Evolutionary conservation across 2,797 vertebrate genomes (phyloP).

Genomic region (Danio tinwini): DNA sequence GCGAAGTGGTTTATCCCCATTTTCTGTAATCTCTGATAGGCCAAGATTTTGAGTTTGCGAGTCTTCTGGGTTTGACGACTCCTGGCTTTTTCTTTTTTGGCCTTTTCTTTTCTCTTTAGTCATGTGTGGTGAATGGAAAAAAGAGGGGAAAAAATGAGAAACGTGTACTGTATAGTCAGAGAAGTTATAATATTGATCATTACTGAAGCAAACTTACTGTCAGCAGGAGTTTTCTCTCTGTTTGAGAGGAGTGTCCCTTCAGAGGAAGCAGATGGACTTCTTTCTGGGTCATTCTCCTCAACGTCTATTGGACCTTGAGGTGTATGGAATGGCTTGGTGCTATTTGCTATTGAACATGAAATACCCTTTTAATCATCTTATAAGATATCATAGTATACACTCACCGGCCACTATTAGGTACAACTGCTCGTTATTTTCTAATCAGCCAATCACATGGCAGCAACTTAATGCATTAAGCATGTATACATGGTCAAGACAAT

Average conservation of each 20-base stretch:
- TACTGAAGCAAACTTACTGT: conserved; percentile 28
- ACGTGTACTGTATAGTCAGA: background rate
- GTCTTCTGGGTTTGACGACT: conserved; percentile 10
- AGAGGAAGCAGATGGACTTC: conserved; percentile 1
- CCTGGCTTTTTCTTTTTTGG: conserved; percentile 6
- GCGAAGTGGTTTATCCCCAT: conserved; percentile 38
- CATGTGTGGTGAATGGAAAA: background rate
- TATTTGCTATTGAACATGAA: background rate
- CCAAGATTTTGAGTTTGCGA: conserved; percentile 10
- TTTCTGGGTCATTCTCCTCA: conserved; percentile 27
- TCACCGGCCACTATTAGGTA: no score
- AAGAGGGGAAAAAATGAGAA: background rate
- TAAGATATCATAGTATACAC: no score
- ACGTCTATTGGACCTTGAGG: background rate
- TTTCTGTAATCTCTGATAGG: background rate
- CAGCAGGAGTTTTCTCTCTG: conserved; percentile 35
- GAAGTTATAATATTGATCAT: background rate
- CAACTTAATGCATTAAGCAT: no score
- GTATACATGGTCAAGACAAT: no score
- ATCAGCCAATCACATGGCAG: no score
- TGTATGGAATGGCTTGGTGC: background rate
- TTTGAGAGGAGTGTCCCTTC: conserved; percentile 15
- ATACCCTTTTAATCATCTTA: background rate
- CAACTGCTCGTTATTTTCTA: no score
- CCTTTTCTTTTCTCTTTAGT: conserved; percentile 54